Evolutionary conservation across 2,888 invertebrate genomes (phyloP).

Genomic region (Lasioglossum zephyrum): DNA sequence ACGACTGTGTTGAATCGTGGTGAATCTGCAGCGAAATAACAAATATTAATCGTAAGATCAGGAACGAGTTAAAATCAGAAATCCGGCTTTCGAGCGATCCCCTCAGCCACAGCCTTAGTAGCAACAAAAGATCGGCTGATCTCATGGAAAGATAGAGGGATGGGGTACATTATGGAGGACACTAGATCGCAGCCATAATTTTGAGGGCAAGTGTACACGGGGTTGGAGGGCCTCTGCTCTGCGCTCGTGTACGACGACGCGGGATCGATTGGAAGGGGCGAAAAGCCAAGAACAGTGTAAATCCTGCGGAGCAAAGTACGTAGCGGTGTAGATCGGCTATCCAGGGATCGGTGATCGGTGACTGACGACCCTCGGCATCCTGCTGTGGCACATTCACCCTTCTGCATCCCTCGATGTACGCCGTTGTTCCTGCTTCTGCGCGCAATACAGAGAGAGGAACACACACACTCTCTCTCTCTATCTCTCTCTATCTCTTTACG

Average conservation of each 20-base stretch:
- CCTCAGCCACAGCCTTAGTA: too few relatives aligned
- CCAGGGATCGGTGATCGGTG: constrained; percentile 72
- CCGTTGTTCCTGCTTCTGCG: constrained; percentile 4
- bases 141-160: not conserved
- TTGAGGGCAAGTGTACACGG: not conserved
- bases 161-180: not conserved
- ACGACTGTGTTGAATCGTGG: too few relatives aligned
- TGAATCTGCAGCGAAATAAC: too few relatives aligned
- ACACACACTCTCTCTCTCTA: not conserved
- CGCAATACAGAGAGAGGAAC: not conserved
- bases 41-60: too few relatives aligned
- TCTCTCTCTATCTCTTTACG: not conserved
- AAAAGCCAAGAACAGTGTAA: constrained; percentile 62
- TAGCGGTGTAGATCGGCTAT: constrained; percentile 54
- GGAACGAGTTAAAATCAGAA: too few relatives aligned
- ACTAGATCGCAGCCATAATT: not conserved
- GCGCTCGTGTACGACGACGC: constrained; percentile 4
- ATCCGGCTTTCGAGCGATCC: too few relatives aligned
- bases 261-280: constrained; percentile 44
- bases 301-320: constrained; percentile 58
- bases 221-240: not conserved
- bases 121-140: too few relatives aligned
- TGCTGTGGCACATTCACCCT: constrained; percentile 41
- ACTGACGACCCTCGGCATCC: constrained; percentile 66
- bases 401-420: constrained; percentile 26